Evolutionary conservation across 2,797 vertebrate genomes (phyloP), one percentile per base, ranked within the genome.

Genomic region (Morelia viridis): DNA sequence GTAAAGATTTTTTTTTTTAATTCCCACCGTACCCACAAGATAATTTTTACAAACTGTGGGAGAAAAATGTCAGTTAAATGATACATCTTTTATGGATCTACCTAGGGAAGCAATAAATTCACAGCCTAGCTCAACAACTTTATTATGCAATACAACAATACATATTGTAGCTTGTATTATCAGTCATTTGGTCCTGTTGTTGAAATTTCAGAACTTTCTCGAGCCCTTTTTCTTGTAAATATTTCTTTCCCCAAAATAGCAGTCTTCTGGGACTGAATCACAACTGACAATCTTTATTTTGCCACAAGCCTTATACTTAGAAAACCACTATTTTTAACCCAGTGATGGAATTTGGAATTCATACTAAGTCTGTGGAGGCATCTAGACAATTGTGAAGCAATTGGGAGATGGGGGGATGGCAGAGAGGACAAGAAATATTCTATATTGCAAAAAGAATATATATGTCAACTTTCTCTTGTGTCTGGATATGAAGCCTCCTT

Each of bases 311-410:
- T 89, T 17, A 3, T 46, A 60, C 41, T 60, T 89, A 60, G 71
- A 89, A 89, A 56, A 56, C 24, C 56, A 80, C 31, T 17, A 80
- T 90, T 80, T 89, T 83, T 90, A 60, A 90, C 35, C 26, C 24
- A 10, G 46, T 28, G 86, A 53, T 84, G 80, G 80, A 64, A 88
- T 88, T 88, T 41, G 22, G 86, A 2, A 60, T 88, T 62, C 46
- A 88, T 88, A 24, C 24, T 64, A 62, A 62, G 86, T 88, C 64
- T 64, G 60, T 35, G 64, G 60, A 64, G 35, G 35, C 24, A 41
- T 88, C 86, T 88, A 88, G 86, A 88, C 86, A 88, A 26, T 41
- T 28, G 24, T 68, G 24, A 68, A 68, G 50, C 50, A 53, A 8
- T 53, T 53, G 11, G 13, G 15, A 53, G 84, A 13, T 17, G 85